Evolutionary conservation across 2,113 vertebrate species (phyloP), one percentile per base, ranked within the genome.

Genomic region (Limanda limanda): DNA sequence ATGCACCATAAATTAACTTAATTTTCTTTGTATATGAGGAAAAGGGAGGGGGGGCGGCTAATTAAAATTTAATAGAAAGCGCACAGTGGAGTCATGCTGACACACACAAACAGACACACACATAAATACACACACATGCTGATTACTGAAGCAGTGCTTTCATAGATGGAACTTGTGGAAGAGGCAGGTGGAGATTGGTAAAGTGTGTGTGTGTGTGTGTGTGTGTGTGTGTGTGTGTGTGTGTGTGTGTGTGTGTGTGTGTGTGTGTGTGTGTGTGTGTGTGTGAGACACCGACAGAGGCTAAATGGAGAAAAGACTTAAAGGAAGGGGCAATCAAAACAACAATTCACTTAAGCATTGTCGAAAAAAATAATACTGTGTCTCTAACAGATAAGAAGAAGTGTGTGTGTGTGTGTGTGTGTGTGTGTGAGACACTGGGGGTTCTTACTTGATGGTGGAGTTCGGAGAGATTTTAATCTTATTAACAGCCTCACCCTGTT

Each of bases 51-150:
- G 27, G 66, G 68, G 71, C 0, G 52, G 71, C 83, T 94, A 93
- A 94, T 94, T 94, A 91, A 89, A 93, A 89, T 84, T 73, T 92
- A 93, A 94, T 93, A 86, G 88, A 87, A 82, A 64, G 67, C 57
- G 42, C 81, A 80, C 66, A 82, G 68, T 12, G 54, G 74, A 81
- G 71, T 67, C 69, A 76, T 37, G 40, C 76, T 64, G 56, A 58
- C 15, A 31, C 51, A 10, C 12, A 48, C 47, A 76, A 31, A 56
- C 73, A 72, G 69, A 13, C 20, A 23, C 20, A 75, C 65, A 48
- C 37, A 63, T 31, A 74, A 17, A 63, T 35, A 58, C 66, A 72
- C 56, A 68, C 62, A 59, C 52, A 23, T 60, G 81, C 86, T 89
- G 78, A 84, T 86, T 87, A 84, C 81, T 75, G 63, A 75, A 82